A percentile compares a stretch with the other conserved stretches of the same genome.
These are phyloP conservation scores for Tenualosa ilisha DNA, from an alignment of 2,797 vertebrate species.

Conservation along the genomic window DNA sequence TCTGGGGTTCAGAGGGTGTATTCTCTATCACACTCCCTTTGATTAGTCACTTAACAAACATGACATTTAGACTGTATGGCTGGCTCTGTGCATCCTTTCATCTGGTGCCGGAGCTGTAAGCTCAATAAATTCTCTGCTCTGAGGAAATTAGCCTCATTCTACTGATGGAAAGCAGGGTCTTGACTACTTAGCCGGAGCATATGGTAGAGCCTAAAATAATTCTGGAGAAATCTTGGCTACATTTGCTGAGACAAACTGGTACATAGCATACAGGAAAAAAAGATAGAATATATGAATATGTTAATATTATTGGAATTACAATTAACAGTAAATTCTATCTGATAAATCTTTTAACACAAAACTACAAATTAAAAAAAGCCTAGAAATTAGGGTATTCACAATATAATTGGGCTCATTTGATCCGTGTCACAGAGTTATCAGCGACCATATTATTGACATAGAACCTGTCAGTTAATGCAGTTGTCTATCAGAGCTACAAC, in stretches of 20 bases:
- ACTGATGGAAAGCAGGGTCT: background rate
- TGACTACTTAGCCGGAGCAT: background rate
- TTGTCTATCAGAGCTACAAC: too few relatives aligned
- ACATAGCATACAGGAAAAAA: background rate
- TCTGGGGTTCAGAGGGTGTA: background rate
- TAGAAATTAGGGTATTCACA: too few relatives aligned
- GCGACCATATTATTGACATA: too few relatives aligned
- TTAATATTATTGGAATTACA: too few relatives aligned
- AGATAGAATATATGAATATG: too few relatives aligned
- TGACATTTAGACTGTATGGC: constrained; percentile 24
- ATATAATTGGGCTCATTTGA: too few relatives aligned
- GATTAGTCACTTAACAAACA: background rate
- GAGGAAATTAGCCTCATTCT: background rate
- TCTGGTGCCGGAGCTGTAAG: background rate
- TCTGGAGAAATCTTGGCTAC: background rate
- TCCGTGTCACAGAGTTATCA: too few relatives aligned
- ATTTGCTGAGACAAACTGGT: background rate
- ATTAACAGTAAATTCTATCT: too few relatives aligned
- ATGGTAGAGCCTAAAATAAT: background rate
- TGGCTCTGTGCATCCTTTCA: background rate
- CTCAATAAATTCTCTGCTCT: background rate
- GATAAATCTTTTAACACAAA: too few relatives aligned
- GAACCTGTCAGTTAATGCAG: too few relatives aligned
- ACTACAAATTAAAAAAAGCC: too few relatives aligned
- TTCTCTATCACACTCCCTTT: constrained; percentile 11